Evolutionary conservation across 2,888 invertebrate genomes (phyloP).

Genomic region (Blera fallax): DNA sequence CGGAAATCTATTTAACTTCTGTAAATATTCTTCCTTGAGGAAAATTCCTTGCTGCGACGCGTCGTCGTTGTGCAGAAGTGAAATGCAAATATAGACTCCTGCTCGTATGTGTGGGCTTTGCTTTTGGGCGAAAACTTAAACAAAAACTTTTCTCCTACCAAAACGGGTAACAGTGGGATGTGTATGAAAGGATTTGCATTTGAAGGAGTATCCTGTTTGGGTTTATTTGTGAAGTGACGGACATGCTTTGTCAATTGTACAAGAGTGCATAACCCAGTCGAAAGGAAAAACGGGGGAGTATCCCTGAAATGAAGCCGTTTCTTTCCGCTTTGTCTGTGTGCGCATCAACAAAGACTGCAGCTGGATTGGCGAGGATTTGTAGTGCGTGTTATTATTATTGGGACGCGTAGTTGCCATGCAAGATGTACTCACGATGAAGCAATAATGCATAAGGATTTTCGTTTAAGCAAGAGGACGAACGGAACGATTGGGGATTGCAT

Average conservation of each 20-base stretch:
- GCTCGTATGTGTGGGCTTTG: conserved; percentile 11
- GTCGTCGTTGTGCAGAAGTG: background rate
- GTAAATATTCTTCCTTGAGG: conserved; percentile 22
- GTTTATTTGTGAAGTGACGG: conserved; percentile 32
- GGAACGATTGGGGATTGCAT: conserved; percentile 21
- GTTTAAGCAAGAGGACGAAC: background rate
- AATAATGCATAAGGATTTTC: conserved; percentile 54
- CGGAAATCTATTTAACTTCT: conserved; percentile 45
- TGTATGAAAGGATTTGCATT: conserved; percentile 1
- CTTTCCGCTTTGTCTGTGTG: background rate
- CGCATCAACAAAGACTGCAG: background rate
- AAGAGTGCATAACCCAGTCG: background rate
- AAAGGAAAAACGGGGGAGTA: background rate
- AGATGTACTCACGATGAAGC: conserved; percentile 45
- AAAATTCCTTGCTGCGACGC: background rate
- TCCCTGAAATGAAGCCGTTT: background rate
- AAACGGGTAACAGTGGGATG: background rate
- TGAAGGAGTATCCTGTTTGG: conserved; percentile 11
- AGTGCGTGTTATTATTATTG: conserved; percentile 24
- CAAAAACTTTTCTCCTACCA: conserved; percentile 21
- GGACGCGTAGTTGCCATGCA: conserved; percentile 24
- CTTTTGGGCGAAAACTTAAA: conserved; percentile 30
- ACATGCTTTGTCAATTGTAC: conserved; percentile 32
- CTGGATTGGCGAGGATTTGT: conserved; percentile 32
- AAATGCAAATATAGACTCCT: conserved; percentile 22